A percentile compares a stretch with the other conserved stretches of the same genome.
These are phyloP conservation scores for Stegostoma tigrinum DNA, from an alignment of 2,113 vertebrate genomes.

Conservation along the genomic window DNA sequence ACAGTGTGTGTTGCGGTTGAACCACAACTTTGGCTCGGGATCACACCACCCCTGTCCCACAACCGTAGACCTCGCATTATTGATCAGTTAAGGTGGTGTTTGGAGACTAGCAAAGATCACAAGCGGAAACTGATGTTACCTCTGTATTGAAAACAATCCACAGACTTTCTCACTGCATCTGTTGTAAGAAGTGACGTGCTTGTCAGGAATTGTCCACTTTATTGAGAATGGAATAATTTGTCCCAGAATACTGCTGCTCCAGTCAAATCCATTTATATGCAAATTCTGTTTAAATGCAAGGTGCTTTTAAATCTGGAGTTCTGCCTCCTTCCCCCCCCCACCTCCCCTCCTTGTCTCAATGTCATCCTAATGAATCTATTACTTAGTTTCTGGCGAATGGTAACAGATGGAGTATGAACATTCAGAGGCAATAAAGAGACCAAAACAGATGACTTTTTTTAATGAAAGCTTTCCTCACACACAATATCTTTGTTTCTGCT, in stretches of 20 bases:
- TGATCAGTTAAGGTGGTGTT: neutral
- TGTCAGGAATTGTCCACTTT: conserved; percentile 21
- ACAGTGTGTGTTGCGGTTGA: neutral
- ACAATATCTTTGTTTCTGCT: conserved; percentile 15
- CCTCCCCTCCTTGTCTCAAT: neutral
- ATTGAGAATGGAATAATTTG: neutral
- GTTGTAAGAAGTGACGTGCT: neutral
- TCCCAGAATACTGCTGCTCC: neutral
- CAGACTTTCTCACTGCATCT: neutral
- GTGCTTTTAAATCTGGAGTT: neutral
- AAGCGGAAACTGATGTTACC: neutral
- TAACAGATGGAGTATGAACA: conserved; percentile 16
- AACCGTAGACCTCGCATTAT: too few relatives aligned
- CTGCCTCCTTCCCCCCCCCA: neutral
- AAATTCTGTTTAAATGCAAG: conserved; percentile 22
- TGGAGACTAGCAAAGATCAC: neutral
- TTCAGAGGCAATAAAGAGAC: neutral
- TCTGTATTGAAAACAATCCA: neutral
- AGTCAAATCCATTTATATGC: conserved; percentile 33
- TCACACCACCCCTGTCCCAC: neutral
- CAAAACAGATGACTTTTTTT: conserved; percentile 24
- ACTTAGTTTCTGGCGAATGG: conserved; percentile 23
- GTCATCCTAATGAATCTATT: conserved; percentile 23
- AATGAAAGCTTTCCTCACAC: neutral
- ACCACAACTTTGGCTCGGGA: neutral